These are phyloP conservation scores for Centropus bengalensis DNA, from an alignment of 2,113 vertebrate genomes.

Conservation along the genomic window DNA sequence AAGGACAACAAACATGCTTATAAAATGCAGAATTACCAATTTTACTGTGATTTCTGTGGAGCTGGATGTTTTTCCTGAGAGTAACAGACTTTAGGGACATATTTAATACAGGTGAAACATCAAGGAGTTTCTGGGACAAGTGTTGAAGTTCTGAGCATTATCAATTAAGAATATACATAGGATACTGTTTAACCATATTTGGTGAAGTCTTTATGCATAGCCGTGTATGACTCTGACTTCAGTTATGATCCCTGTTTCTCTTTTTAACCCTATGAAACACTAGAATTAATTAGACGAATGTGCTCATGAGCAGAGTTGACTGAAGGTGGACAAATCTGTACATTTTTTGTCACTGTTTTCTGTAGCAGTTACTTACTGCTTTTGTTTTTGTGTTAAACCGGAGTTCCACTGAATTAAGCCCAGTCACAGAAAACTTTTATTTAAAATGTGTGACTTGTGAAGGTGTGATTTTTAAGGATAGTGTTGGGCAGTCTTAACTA, in stretches of 20 bases:
- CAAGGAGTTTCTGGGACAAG: neutral
- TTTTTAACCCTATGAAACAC: neutral
- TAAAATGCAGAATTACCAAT: neutral
- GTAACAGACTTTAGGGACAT: neutral
- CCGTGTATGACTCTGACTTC: neutral
- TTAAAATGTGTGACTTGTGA: neutral
- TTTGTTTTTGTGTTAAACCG: rapidly evolving
- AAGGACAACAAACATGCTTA: neutral
- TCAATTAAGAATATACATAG: neutral
- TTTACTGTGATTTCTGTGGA: neutral
- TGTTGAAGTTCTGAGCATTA: neutral
- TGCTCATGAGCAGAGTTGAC: neutral
- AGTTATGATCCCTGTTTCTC: neutral
- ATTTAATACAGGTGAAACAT: neutral
- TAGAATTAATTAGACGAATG: neutral
- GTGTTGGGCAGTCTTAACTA: neutral
- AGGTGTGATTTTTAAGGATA: neutral
- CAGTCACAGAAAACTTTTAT: neutral
- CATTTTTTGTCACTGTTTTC: neutral
- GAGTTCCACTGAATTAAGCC: neutral
- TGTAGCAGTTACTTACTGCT: neutral
- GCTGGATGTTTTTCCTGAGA: neutral
- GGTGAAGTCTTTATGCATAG: neutral
- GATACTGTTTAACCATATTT: neutral
- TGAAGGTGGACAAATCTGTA: neutral